Conservation (phyloP, 2,797 vertebrate genomes). For the Acrocephalus scirpaceus region DNA sequence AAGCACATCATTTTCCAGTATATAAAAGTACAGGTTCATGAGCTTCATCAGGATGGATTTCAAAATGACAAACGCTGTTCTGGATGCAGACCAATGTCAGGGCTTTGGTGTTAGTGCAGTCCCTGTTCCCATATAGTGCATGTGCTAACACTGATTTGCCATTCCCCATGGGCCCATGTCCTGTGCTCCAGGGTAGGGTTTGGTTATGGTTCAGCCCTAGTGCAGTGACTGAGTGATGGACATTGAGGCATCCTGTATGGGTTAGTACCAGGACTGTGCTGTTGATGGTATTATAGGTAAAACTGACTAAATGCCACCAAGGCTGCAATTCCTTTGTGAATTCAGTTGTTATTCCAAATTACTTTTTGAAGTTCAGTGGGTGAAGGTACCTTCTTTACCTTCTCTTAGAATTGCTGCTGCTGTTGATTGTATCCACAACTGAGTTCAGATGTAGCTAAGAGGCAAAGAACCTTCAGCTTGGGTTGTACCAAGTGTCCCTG, state of each 20-base stretch:
- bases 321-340: not conserved
- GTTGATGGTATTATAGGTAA: not conserved
- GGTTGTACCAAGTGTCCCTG: not conserved
- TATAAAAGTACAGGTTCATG: not conserved
- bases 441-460: not conserved
- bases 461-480: not conserved
- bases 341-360: not conserved
- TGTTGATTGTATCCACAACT: not conserved
- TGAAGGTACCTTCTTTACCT: not conserved
- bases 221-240: not conserved
- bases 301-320: not conserved
- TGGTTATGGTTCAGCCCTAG: fast-evolving
- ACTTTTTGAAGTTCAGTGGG: not conserved
- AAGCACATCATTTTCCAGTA: not conserved
- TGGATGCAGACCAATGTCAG: not conserved
- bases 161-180: too few species aligned
- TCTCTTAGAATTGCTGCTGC: not conserved
- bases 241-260: not conserved
- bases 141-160: not conserved
- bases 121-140: not conserved
- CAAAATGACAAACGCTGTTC: not conserved
- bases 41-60: not conserved
- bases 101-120: not conserved
- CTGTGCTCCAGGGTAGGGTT: not conserved
- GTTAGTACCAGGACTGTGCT: not conserved